Evolutionary conservation across 2,888 invertebrate species (phyloP), one percentile per base, ranked within the genome.

Genomic region (Andrena haemorrhoa): DNA sequence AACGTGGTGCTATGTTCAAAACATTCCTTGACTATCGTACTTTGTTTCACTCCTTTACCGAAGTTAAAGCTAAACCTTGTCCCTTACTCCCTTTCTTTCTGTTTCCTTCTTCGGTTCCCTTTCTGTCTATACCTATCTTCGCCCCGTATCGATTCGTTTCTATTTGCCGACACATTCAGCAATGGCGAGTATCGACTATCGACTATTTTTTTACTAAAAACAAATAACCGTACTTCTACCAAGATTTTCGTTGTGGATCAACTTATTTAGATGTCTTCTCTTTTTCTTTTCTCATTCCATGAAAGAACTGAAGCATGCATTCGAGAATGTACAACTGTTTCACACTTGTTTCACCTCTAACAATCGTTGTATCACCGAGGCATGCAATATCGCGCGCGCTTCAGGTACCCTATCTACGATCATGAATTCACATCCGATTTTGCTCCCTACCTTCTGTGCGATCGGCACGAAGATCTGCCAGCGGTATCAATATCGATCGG

Each of bases 401-500:
- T 80, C 76, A 79, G 82, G 85, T 86, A 41, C 41, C 41, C 41
- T 41, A 77, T 86, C 71, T 69, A 74, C 64, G 61, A 84, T 72
- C 49, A 72, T 75, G 63, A 76, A 66, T 72, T 80, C 63, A 77
- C 65, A 65, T 83, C 77, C 79, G 74, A 80, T 68, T 80, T 69
- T 65, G 74, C 51, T 29, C 53, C 53, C 51, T 60, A 53, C 58
- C 60, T 86, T 78, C 73, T 76, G 68, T 63, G 69, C 71, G 56
- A 64, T 82, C 66, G 33, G n/a, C 47, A 51, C 79, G 80, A 71
- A 86, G 73, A 82, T 81, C 84, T 88, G 83, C 83, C 84, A 77
- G 88, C 89, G 91, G 91, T 91, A 90, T 77, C 84, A 51, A 82
- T 82, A 71, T 89, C 89, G 90, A 90, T 86, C 85, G 85, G 90